Base-by-base conservation (phyloP, 2,113 vertebrate species). In the Nannobrachium achirus region DNA sequence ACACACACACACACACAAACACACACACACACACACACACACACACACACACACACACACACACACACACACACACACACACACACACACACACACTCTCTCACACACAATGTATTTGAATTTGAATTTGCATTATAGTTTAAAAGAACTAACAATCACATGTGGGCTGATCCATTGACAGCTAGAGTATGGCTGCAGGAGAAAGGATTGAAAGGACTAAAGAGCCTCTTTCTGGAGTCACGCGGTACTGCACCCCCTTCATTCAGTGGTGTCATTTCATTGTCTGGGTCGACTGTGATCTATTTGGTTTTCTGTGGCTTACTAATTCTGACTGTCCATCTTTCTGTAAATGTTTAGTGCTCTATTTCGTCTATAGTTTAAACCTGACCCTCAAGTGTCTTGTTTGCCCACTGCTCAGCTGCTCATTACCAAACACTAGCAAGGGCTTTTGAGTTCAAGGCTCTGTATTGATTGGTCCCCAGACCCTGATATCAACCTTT, bases 161-260 rank as follows among this genome's bases (percentile, higher is more conserved):
- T 10, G 42, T 44, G 42, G 42, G 42, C 8, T 44, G 0, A 44
- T 44, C 8, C 8, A 44, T 8, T 44, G 42, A 8, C 8, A 10
- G 42, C 11, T 11, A 44, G 42, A 44, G 11, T 48, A 48, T 2
- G 14, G 14, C 14, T 14, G 45, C 11, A 48, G 33, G 42, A 46
- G 33, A 25, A 44, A 38, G 41, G 14, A 44, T 50, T 11, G 45
- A 13, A 51, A 78, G 69, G 58, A 48, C 69, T 63, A 52, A 71
- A 81, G 84, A 88, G 82, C 80, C 87, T 91, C 89, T 88, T 89
- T 88, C 85, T 85, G 92, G 92, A 81, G 65, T 46, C 41, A 61
- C 0, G 64, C 78, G 88, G 83, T 82, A 90, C 86, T 92, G 79
- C 86, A 92, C 44, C 16, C 6, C 6, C 18, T 40, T 4, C 14